Evolutionary conservation across 2,113 vertebrate species (phyloP).

Genomic region (Pica pica): DNA sequence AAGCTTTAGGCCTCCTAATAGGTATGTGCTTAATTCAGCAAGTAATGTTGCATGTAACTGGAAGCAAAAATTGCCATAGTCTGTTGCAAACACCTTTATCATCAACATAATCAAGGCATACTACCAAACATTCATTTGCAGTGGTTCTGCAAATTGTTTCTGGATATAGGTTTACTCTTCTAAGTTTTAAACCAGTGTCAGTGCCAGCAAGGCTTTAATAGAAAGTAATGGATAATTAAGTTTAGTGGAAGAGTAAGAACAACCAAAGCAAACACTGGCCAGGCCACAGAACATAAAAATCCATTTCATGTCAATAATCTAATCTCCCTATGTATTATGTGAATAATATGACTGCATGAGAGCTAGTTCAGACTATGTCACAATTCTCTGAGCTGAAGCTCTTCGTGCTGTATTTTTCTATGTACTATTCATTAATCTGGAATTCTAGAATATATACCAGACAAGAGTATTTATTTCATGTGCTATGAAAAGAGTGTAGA

Average conservation of each 20-base stretch:
- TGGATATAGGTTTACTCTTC: not conserved
- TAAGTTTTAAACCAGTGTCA: not conserved
- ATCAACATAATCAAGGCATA: not conserved
- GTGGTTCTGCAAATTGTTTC: not conserved
- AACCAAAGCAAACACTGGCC: not conserved
- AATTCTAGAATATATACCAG: not conserved
- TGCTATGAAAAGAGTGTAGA: not conserved
- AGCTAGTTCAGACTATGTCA: not conserved
- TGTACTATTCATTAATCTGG: not conserved
- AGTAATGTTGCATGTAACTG: not conserved
- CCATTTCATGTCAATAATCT: not conserved
- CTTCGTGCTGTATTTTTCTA: not conserved
- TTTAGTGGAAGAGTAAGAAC: not conserved
- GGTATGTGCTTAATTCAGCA: not conserved
- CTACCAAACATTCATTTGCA: not conserved
- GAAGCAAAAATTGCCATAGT: not conserved
- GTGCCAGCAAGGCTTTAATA: not conserved
- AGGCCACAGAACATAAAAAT: not conserved
- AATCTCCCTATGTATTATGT: not conserved
- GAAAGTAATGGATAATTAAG: not conserved
- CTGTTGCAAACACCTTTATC: not conserved
- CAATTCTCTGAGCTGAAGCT: not conserved
- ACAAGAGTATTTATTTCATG: not conserved
- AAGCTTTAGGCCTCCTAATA: not conserved
- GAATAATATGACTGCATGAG: not conserved